Base-by-base conservation (phyloP, 2,113 vertebrate species). In the Oncorhynchus mykiss region DNA sequence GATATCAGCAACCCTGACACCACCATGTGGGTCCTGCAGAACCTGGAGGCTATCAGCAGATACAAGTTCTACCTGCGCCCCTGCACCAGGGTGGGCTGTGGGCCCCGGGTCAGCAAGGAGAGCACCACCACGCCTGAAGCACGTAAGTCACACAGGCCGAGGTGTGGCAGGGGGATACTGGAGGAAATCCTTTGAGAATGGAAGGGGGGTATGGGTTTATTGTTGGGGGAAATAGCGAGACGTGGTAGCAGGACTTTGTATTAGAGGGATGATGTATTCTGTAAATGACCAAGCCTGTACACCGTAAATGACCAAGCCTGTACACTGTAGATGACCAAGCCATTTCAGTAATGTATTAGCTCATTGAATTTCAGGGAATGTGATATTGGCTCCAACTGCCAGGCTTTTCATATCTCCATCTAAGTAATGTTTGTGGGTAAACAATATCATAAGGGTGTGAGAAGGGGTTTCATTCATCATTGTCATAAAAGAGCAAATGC, bases 1-100 rank as follows among this genome's bases (percentile, higher is more conserved):
- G 93, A 95, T 71, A 84, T 99, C 51, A 86, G 90, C n/a, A 90
- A 93, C 69, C 94, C 80, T 0, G 88, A 89, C 3, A 90, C 89
- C 1, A 92, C 91, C 80, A 94, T 92, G 78, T 95, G 94, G 95
- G 90, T 73, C 70, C 92, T 99, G 27, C 88, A 90, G 0, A 93
- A 94, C 74, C 87, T 99, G 91, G 94, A 85, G 59, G 83, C 95
- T 45, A 78, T 95, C 59, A 98, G 95, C 88, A 96, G 91, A 82
- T 99, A 99, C 92, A 97, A 95, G 84, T 95, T 99, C 89, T 96
- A 97, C 82, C 87, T 96, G 76, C 93, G 92, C 39, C 95, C 96
- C 71, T 99, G 97, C 84, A 98, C 97, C 13, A 83, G 79, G 6
- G 84, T 88, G 81, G 97, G 97, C 89, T 98, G 96, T 1, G 97